Base-by-base conservation (phyloP, 1,140 invertebrate genomes). In the Triops cancriformis region DNA sequence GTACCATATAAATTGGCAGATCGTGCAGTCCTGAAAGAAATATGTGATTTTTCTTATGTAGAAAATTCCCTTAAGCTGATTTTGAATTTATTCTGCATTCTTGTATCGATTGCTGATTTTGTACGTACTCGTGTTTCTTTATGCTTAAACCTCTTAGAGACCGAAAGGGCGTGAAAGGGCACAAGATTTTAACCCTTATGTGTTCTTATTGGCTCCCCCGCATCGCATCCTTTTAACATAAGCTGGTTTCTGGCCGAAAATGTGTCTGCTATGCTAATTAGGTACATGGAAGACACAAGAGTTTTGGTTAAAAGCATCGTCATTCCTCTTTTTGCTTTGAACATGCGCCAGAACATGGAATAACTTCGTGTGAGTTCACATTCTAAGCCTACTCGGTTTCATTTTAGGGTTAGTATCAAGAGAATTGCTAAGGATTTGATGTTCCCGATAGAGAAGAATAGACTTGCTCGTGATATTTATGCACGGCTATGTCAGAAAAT, bases 221-320 rank as follows among this genome's bases (percentile, higher is more conserved):
- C 51, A 64, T 64, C 51, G 51, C 51, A n/a, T 23, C 51, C 51
- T 64, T 64, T 64, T 64, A 64, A 23, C 51, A 23, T 64, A 64
- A 23, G 10, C 51, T 37, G 7, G 31, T 18, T 64, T 64, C 51
- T 18, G 5, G 14, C 18, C 51, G 10, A 64, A 23, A 64, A 64
- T 64, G 51, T 64, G 51, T 64, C 51, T 64, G 51, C 51, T 64
- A 64, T 64, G 51, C 51, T 64, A 64, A 64, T 64, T n/a, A 64
- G 51, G 14, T 64, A 23, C 51, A n/a, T 64, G 51, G 51, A 64
- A 64, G 14, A 23, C 23, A 23, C 51, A n/a, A n/a, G 51, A 23
- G 51, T 64, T 64, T 23, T 64, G 18, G 51, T n/a, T 64, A 64
- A 64, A 64, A 23, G 7, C 31, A 37, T 37, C n/a, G 51, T 23